Evolutionary conservation across 2,888 invertebrate species (phyloP).

Genomic region (Troilus luridus): DNA sequence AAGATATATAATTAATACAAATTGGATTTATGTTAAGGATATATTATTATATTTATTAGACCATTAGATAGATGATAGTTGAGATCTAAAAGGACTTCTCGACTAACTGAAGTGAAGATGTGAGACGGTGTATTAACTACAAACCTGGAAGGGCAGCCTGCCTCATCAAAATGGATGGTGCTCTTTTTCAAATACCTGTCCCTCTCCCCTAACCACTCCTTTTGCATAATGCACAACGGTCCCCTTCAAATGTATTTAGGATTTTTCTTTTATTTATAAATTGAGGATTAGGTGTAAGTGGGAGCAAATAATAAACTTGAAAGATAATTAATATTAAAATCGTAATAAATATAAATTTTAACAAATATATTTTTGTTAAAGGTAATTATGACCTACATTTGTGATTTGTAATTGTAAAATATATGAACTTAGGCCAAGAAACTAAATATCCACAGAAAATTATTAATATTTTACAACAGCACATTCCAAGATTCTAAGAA

Average conservation of each 20-base stretch:
- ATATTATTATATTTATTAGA: not conserved
- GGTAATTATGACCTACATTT: no score
- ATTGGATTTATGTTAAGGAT: not conserved
- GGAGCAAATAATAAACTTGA: no score
- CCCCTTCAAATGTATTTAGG: not conserved
- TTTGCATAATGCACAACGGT: not conserved
- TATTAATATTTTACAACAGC: no score
- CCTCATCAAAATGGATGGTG: slow-evolving; percentile 16
- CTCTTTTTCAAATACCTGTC: slow-evolving; percentile 30
- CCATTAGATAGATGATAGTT: not conserved
- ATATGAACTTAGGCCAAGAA: no score
- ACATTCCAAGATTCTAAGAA: no score
- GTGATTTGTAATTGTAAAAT: no score
- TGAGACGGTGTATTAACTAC: slow-evolving; percentile 11
- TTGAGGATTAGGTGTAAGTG: not conserved
- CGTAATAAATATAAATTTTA: no score
- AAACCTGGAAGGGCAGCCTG: not conserved
- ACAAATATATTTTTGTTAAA: no score
- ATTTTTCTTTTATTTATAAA: not conserved
- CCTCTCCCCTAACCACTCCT: not conserved
- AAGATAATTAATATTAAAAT: no score
- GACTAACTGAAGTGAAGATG: not conserved
- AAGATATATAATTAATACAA: not conserved
- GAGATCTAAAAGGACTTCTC: not conserved
- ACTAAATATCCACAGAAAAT: no score